Base-by-base conservation (phyloP, 2,797 vertebrate species). In the Avahi laniger region DNA sequence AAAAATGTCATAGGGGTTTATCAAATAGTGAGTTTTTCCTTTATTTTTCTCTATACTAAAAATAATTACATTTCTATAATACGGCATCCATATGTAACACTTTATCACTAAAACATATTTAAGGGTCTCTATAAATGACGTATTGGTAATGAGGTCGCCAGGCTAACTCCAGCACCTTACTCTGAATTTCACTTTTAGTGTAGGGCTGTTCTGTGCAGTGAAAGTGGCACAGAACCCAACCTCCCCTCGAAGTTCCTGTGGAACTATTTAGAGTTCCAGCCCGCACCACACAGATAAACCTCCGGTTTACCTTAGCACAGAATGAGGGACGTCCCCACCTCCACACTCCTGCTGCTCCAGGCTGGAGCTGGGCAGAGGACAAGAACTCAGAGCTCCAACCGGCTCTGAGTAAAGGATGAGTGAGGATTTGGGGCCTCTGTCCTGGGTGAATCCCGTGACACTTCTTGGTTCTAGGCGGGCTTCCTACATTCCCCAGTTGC, bases 21-120 rank as follows among this genome's bases (percentile, higher is more conserved):
- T 38, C 3, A 3, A 14, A 61, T 63, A 3, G 38, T 70, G 61
- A 50, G 24, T 6, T 72, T 65, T 72, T 48, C 8, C 57, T 65
- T 46, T 54, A 57, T 48, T 80, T 91, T 92, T 82, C 41, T 93
- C 50, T 80, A 48, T 69, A 72, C 41, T 69, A 63, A 92, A 95
- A 43, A 54, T 9, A 85, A 78, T 59, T 57, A 92, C 18, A 48
- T 48, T 50, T 26, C 79, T 50, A 76, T 20, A 75, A 92, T 4
- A 78, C 5, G 85, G 54, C 4, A 72, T 33, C 30, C 61, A 76
- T 52, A 50, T 30, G 20, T 76, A 73, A 89, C 13, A 76, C 24
- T n/a, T 80, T 41, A 57, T 63, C 80, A 38, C 26, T 93, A 81
- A 70, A 80, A 57, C 41, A 89, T 4, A 63, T 2, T 52, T 41